A percentile compares a stretch with the other conserved stretches of the same genome.
Evolutionary conservation across 1,140 invertebrate species (phyloP).

Genomic region (Trichonephila clavipes): DNA sequence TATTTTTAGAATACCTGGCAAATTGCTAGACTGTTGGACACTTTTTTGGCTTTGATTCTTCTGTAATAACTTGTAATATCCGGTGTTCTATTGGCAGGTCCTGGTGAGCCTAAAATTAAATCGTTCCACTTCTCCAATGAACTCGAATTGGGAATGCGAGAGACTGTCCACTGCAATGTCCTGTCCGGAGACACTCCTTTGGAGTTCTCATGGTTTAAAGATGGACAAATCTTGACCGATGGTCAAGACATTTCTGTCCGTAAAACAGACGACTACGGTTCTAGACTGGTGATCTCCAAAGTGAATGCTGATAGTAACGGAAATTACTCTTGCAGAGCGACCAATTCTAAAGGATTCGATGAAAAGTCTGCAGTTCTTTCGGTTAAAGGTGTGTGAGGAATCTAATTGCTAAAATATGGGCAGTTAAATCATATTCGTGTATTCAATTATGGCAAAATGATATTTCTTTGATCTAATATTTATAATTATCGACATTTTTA

Average conservation of each 20-base stretch:
- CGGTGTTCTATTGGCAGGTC: background rate
- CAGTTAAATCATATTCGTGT: background rate
- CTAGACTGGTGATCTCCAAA: background rate
- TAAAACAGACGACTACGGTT: background rate
- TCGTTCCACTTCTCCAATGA: slow-evolving; percentile 25
- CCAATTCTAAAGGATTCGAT: slow-evolving; percentile 70
- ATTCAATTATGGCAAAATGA: background rate
- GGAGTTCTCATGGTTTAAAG: slow-evolving; percentile 77
- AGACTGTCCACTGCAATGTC: slow-evolving; percentile 82
- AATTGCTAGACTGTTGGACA: background rate
- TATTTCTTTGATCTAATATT: no score
- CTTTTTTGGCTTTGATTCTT: background rate
- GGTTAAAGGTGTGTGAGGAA: background rate
- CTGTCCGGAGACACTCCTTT: slow-evolving; percentile 77
- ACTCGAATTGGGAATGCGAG: slow-evolving; percentile 83
- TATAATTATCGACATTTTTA: background rate
- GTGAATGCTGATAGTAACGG: slow-evolving; percentile 72
- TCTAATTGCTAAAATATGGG: background rate
- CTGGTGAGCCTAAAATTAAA: slow-evolving; percentile 83
- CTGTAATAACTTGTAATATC: background rate
- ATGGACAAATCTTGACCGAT: background rate
- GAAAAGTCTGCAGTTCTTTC: slow-evolving; percentile 3
- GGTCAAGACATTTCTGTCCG: background rate
- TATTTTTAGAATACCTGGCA: background rate
- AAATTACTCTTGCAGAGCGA: slow-evolving; percentile 77